Conservation (phyloP, 1,140 invertebrate species). For the Platyscapa corneri region DNA sequence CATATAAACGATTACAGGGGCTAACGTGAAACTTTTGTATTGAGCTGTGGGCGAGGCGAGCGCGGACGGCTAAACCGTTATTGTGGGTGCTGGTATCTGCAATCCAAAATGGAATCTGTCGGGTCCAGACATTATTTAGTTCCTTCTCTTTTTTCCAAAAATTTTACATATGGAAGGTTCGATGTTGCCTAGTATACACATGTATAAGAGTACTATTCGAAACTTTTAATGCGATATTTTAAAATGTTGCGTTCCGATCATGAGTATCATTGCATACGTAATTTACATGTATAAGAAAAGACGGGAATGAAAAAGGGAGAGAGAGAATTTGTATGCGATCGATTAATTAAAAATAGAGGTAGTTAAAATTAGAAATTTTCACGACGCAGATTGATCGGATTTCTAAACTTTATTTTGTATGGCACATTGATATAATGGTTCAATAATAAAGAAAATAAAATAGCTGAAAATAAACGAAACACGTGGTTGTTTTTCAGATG, state of each 20-base stretch:
- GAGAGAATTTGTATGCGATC: constrained; percentile 24
- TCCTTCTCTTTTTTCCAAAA: constrained; percentile 60
- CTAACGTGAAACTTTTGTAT: constrained; percentile 61
- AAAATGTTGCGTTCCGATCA: constrained; percentile 28
- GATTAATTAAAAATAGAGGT: constrained; percentile 47
- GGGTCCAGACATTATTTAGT: constrained; percentile 68
- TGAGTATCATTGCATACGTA: neutral
- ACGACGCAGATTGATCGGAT: constrained; percentile 33
- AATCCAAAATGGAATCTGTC: constrained; percentile 74
- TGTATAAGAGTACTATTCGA: constrained; percentile 1
- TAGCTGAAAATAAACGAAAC: neutral
- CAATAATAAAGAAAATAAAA: constrained; percentile 12
- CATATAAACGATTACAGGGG: constrained; percentile 55
- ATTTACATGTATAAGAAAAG: neutral
- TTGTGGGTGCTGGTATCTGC: constrained; percentile 69
- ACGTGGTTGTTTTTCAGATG: neutral
- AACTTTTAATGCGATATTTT: constrained; percentile 44
- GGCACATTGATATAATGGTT: constrained; percentile 16
- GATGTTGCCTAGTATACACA: constrained; percentile 5
- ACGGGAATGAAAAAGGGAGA: constrained; percentile 8
- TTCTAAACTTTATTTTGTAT: constrained; percentile 37
- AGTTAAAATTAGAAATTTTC: constrained; percentile 46
- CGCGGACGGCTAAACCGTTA: constrained; percentile 51
- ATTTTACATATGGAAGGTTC: constrained; percentile 44
- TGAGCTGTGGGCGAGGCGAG: constrained; percentile 56